A percentile compares a stretch with the other conserved stretches of the same genome.
Conservation (phyloP, 2,113 vertebrate genomes). For the Solea solea region DNA sequence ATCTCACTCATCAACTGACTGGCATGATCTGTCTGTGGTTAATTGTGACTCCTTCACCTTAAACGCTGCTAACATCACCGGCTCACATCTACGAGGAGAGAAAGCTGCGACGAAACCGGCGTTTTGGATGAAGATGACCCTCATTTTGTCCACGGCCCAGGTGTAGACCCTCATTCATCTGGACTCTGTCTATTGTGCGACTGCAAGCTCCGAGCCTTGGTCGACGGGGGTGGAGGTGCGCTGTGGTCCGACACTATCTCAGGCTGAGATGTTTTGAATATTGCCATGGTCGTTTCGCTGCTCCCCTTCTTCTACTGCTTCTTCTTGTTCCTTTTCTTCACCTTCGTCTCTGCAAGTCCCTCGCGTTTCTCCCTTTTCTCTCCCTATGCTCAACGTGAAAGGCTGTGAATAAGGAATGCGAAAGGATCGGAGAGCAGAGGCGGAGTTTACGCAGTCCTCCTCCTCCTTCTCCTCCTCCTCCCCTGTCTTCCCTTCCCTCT, state of each 20-base stretch:
- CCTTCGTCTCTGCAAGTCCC: constrained; percentile 41
- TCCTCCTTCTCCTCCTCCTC: constrained; percentile 40
- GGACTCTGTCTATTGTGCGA: constrained; percentile 67
- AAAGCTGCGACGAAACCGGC: constrained; percentile 84
- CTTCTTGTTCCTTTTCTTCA: constrained; percentile 26
- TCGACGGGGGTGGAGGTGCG: constrained; percentile 63
- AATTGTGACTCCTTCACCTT: constrained; percentile 63
- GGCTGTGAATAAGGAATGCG: constrained; percentile 70
- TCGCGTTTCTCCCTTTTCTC: constrained; percentile 50
- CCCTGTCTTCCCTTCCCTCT: constrained; percentile 42
- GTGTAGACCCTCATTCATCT: constrained; percentile 73
- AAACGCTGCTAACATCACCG: constrained; percentile 69
- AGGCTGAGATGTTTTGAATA: constrained; percentile 64
- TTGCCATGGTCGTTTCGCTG: constrained; percentile 77
- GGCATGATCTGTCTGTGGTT: constrained; percentile 58
- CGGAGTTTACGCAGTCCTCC: constrained; percentile 65
- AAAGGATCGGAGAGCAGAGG: constrained; percentile 66
- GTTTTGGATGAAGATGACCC: constrained; percentile 81
- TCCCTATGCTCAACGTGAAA: constrained; percentile 63
- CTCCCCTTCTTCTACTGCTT: constrained; percentile 48
- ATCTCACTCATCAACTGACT: constrained; percentile 61
- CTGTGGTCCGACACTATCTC: constrained; percentile 69
- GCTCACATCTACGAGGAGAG: constrained; percentile 75
- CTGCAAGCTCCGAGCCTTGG: constrained; percentile 65
- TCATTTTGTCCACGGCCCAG: constrained; percentile 81